Conservation (phyloP, 2,113 vertebrate species). For the Paradisaea rubra region DNA sequence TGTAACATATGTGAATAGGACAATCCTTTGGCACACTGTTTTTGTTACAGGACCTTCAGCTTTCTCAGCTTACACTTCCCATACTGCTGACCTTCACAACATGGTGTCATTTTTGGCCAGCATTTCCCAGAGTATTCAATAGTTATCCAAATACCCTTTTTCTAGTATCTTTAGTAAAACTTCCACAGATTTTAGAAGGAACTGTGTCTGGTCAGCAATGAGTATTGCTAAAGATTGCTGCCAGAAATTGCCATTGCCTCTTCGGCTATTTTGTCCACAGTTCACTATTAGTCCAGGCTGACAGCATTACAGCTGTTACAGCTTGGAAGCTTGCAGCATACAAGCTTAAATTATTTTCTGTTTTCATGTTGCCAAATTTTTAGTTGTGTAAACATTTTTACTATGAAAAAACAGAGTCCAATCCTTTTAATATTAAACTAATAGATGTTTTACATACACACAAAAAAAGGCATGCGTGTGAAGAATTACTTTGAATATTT, state of each 20-base stretch:
- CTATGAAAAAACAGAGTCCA: neutral
- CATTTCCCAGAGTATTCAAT: neutral
- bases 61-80: neutral
- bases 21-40: conserved; percentile 3
- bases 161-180: neutral
- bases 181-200: neutral
- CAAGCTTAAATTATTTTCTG: neutral
- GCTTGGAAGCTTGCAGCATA: neutral
- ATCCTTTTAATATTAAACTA: neutral
- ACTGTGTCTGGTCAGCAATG: neutral
- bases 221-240: neutral
- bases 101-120: neutral
- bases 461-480: neutral
- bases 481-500: neutral
- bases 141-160: neutral
- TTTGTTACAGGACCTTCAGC: neutral
- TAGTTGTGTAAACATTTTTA: neutral
- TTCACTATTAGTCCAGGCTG: neutral
- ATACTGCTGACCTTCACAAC: neutral
- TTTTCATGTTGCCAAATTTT: neutral
- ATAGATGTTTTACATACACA: neutral
- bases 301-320: neutral
- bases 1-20: conserved; percentile 70
- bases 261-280: neutral
- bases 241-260: neutral